Evolutionary conservation across 2,888 invertebrate genomes (phyloP).

Genomic region (Agonopterix heracliana): DNA sequence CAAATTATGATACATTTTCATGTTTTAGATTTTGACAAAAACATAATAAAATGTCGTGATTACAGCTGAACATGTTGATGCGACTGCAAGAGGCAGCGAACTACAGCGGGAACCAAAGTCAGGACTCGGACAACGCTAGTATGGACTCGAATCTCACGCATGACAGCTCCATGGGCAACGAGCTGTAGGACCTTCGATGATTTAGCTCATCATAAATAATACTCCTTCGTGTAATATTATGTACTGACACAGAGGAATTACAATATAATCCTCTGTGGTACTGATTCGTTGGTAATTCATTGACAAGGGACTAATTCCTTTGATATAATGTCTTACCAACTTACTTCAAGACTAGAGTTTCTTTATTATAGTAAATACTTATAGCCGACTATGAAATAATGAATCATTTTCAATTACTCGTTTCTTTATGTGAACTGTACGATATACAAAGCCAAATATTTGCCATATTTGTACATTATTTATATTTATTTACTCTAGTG

Average conservation of each 20-base stretch:
- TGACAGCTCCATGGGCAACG: conserved; percentile 78
- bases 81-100: conserved; percentile 96
- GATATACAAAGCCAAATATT: conserved; percentile 69
- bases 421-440: conserved; percentile 2
- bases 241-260: too few species aligned
- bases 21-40: background rate
- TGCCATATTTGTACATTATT: conserved; percentile 69
- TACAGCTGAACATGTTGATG: conserved; percentile 95
- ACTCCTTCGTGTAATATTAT: too few species aligned
- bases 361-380: background rate
- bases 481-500: conserved; percentile 53
- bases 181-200: conserved; percentile 38
- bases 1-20: too few species aligned
- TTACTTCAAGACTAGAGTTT: too few species aligned
- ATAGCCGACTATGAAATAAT: background rate
- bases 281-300: too few species aligned
- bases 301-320: too few species aligned
- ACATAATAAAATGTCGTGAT: background rate
- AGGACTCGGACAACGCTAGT: conserved; percentile 93
- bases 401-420: background rate
- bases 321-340: too few species aligned
- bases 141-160: conserved; percentile 86
- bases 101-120: conserved; percentile 92
- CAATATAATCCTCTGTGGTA: too few species aligned
- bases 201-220: background rate